Conservation (phyloP, 1,140 invertebrate species). For the Phymorhynchus buccinoides region DNA sequence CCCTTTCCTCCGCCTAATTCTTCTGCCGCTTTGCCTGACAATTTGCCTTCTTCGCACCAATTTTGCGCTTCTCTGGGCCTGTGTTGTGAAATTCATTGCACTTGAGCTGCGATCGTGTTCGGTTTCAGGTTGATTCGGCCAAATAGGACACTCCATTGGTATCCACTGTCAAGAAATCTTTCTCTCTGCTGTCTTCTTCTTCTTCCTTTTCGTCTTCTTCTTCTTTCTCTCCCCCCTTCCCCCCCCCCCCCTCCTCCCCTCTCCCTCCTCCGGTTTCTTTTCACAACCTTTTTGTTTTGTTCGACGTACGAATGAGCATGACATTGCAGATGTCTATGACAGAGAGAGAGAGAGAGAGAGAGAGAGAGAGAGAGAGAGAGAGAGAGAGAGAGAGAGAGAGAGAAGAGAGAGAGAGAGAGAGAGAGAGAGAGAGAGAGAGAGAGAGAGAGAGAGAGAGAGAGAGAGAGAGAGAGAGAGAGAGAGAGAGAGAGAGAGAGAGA, state of each 20-base stretch:
- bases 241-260: not conserved
- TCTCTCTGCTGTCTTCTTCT: not conserved
- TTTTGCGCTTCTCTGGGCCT: not conserved
- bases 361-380: too few relatives aligned
- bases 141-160: conserved; percentile 5
- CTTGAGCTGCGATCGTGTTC: conserved; percentile 37
- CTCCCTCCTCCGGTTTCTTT: not conserved
- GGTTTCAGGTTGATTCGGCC: conserved; percentile 22
- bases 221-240: not conserved
- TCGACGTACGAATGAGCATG: too few relatives aligned
- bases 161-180: conserved; percentile 20
- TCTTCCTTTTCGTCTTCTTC: not conserved
- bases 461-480: too few relatives aligned
- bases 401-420: too few relatives aligned
- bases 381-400: too few relatives aligned
- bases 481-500: too few relatives aligned
- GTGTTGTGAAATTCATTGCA: conserved; percentile 42
- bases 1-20: conserved; percentile 15
- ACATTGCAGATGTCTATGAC: too few relatives aligned
- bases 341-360: too few relatives aligned
- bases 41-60: conserved; percentile 25
- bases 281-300: not conserved
- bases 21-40: conserved; percentile 21
- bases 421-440: too few relatives aligned
- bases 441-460: too few relatives aligned